Conservation (phyloP, 2,888 invertebrate genomes). For the Euclidia mi region DNA sequence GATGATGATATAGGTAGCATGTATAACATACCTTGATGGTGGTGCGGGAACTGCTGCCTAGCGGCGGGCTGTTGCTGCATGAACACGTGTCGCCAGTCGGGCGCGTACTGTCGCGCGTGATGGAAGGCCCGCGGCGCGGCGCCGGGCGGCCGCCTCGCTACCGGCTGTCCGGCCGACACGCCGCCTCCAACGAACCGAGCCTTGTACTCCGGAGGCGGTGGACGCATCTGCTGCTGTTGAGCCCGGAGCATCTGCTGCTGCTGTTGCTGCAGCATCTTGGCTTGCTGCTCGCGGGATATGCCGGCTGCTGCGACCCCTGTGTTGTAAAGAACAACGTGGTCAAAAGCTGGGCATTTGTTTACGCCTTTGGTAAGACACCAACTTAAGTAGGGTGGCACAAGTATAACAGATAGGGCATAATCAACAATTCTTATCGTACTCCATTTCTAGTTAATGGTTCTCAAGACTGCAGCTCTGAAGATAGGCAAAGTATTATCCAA, state of each 20-base stretch:
- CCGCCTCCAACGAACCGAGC: slow-evolving; percentile 88
- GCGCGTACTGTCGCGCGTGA: slow-evolving; percentile 82
- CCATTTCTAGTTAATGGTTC: no score
- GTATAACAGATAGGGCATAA: no score
- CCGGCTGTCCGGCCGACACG: neutral
- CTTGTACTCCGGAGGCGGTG: slow-evolving; percentile 97
- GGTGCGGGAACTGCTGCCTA: slow-evolving; percentile 83
- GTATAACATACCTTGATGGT: slow-evolving; percentile 81
- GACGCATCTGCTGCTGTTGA: slow-evolving; percentile 90
- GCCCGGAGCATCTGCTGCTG: slow-evolving; percentile 91
- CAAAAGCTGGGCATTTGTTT: no score
- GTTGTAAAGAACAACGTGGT: neutral
- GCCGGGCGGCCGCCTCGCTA: slow-evolving; percentile 54
- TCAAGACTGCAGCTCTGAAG: no score
- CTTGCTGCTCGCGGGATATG: slow-evolving; percentile 91
- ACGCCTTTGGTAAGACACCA: no score
- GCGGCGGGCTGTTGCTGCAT: slow-evolving; percentile 90
- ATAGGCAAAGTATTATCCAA: no score
- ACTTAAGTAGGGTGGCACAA: no score
- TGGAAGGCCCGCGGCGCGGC: slow-evolving; percentile 70
- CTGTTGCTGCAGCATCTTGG: slow-evolving; percentile 92
- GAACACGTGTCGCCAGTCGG: slow-evolving; percentile 88
- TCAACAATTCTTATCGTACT: no score
- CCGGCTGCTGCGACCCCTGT: slow-evolving; percentile 84
- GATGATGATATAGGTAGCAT: no score